Evolutionary conservation across 1,140 invertebrate genomes (phyloP).

Genomic region (Tribolium castaneum): DNA sequence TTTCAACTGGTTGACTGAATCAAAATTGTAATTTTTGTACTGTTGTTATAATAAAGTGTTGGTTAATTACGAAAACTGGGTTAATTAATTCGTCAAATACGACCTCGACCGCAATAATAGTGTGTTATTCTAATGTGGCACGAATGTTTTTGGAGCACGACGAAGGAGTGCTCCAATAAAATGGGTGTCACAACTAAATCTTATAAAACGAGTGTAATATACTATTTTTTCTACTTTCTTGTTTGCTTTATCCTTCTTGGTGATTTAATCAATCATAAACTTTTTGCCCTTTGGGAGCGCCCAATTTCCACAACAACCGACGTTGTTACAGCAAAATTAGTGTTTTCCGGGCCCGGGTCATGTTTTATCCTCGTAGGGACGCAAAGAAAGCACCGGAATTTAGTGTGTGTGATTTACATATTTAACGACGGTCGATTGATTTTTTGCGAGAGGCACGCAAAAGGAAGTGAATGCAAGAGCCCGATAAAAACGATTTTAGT

Average conservation of each 20-base stretch:
- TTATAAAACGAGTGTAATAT: too few species aligned
- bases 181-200: too few species aligned
- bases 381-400: neutral
- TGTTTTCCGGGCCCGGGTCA: neutral
- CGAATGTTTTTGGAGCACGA: too few species aligned
- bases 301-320: neutral
- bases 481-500: too few species aligned
- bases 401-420: neutral
- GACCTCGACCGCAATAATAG: too few species aligned
- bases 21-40: conserved; percentile 76
- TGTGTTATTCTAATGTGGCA: too few species aligned
- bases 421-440: neutral
- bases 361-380: neutral
- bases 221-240: too few species aligned
- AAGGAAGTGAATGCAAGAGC: neutral
- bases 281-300: neutral
- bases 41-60: neutral
- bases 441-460: neutral
- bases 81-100: too few species aligned
- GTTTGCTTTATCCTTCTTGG: neutral
- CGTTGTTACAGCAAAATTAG: neutral
- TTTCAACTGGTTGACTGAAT: conserved; percentile 92
- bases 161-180: too few species aligned
- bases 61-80: neutral
- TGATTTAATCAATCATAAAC: neutral